Conservation (phyloP, 2,888 invertebrate species). For the Pseudanteris insignis region DNA sequence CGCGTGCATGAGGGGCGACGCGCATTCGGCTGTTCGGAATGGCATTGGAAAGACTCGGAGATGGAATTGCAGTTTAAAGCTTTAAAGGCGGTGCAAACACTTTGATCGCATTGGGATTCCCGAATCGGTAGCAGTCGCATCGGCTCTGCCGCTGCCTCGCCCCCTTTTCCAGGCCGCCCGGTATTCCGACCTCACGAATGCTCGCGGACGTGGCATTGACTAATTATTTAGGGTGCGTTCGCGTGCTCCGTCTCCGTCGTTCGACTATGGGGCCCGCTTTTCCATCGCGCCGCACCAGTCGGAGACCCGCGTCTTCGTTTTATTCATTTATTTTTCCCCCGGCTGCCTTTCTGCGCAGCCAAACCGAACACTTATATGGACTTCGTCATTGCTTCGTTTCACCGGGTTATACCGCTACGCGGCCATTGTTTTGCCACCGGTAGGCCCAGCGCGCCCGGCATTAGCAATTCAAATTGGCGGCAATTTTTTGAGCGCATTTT, state of each 20-base stretch:
- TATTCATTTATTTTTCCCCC: conserved; percentile 60
- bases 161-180: conserved; percentile 30
- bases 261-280: conserved; percentile 22
- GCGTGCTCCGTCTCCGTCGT: conserved; percentile 47
- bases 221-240: conserved; percentile 63
- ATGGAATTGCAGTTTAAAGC: conserved; percentile 39
- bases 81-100: conserved; percentile 45
- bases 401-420: conserved; percentile 62
- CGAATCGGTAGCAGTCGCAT: conserved; percentile 48
- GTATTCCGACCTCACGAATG: conserved; percentile 35
- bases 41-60: conserved; percentile 34
- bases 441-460: conserved; percentile 56
- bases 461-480: conserved; percentile 68
- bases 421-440: conserved; percentile 65
- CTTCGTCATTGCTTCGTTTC: conserved; percentile 64
- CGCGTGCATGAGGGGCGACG: no score
- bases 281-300: conserved; percentile 36
- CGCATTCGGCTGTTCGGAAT: conserved; percentile 20
- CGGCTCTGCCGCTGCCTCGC: conserved; percentile 52
- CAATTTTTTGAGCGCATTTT: conserved; percentile 67
- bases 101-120: conserved; percentile 51
- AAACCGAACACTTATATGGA: conserved; percentile 66
- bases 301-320: conserved; percentile 46
- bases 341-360: conserved; percentile 64
- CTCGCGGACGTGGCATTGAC: conserved; percentile 61